Conservation (phyloP, 2,113 vertebrate species). For the Trichechus manatus region DNA sequence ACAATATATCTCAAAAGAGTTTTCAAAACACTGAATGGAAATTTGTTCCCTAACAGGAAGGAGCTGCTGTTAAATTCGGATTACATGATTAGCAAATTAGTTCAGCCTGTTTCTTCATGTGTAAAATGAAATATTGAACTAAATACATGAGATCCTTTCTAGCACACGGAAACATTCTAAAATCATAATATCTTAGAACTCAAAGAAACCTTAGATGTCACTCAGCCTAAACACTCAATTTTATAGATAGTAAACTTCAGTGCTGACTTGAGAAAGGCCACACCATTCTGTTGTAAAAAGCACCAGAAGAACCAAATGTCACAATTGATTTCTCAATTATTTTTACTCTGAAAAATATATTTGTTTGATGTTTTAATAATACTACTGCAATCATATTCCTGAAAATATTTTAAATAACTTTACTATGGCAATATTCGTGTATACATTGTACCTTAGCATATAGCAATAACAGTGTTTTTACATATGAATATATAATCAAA, state of each 20-base stretch:
- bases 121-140: background rate
- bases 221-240: background rate
- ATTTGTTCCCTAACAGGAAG: background rate
- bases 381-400: background rate
- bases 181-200: slow-evolving; percentile 7
- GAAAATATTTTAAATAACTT: background rate
- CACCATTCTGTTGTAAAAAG: background rate
- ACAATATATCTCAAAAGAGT: background rate
- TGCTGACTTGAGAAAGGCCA: background rate
- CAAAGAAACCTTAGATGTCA: background rate
- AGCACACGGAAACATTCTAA: background rate
- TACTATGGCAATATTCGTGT: background rate
- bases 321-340: background rate
- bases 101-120: slow-evolving; percentile 9
- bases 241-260: slow-evolving; percentile 7
- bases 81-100: background rate
- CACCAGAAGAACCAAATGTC: background rate
- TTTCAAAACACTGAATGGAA: background rate
- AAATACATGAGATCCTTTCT: slow-evolving; percentile 7
- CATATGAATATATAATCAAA: background rate
- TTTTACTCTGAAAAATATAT: background rate
- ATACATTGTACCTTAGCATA: background rate
- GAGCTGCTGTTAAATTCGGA: background rate
- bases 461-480: background rate
- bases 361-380: background rate